Base-by-base conservation (phyloP, 2,113 vertebrate genomes). In the Triplophysa siluroides region DNA sequence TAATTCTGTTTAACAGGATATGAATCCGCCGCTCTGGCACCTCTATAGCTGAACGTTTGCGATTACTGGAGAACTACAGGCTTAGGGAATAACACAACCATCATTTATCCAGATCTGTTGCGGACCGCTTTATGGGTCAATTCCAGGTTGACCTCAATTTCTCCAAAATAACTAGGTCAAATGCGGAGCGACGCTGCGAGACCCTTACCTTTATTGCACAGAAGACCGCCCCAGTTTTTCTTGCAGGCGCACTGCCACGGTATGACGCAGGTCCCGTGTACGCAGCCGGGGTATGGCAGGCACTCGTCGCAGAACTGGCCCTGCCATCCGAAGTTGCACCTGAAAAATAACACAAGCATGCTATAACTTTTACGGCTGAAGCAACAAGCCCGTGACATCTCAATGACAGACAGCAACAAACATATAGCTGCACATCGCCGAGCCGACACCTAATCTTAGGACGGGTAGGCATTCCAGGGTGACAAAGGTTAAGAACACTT, bases 181-280 rank as follows among this genome's bases (percentile, higher is more conserved):
- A 50, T 18, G 3, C 12, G 61, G 26, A 6, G 18, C 2, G 38
- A 19, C 24, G 61, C 26, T n/a, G 23, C 21, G 19, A 19, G 24
- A 26, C 16, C 23, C 86, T 76, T 93, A 98, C 98, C 97, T 96
- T 97, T 99, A 87, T 98, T 87, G 38, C 98, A 99, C 78, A 98
- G 94, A 82, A 98, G 92, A 58, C 97, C 97, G 0, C 98, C 98
- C 98, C 98, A 99, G 93, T 99, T 99, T 89, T 91, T 96, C 90
- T 99, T 94, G 18, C 98, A 99, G 87, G 88, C 93, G 87, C 98
- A 99, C 83, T 97, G 92, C 97, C 97, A 99, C 33, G 96, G 95
- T 33, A 85, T 68, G 63, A 87, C 89, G 52, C 98, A 99, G 90
- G 96, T 97, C 81, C 98, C 98, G 2, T 98, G 98, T 76, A 95